phyloP scores from a whole-genome alignment of 2,113 vertebrate genomes.

The Burhinus bistriatus region DNA sequence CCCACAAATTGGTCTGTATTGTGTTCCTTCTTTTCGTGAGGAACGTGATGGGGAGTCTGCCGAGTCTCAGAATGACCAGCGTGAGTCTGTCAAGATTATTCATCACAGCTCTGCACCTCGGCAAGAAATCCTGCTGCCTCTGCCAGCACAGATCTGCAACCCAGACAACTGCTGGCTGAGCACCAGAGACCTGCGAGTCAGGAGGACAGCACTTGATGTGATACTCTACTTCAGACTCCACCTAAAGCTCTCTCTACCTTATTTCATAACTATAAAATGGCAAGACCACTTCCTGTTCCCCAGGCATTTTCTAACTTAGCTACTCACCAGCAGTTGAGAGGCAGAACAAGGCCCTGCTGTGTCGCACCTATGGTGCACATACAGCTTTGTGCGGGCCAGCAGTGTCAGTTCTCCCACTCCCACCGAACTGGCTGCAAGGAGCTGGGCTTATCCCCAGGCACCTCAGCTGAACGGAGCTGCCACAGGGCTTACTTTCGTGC shows the following conservation, averaged over 20 bases:
- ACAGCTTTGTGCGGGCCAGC: background rate
- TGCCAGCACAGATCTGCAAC: background rate
- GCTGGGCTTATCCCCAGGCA: background rate
- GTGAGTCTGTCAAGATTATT: background rate
- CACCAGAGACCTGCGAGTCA: background rate
- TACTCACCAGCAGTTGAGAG: background rate
- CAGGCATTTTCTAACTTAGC: background rate
- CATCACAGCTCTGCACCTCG: background rate
- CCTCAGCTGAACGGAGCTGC: background rate
- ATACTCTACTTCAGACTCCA: background rate
- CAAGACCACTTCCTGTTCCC: background rate
- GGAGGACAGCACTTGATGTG: background rate
- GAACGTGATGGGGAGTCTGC: accelerated
- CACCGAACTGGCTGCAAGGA: accelerated
- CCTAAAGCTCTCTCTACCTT: background rate
- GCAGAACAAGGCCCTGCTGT: background rate
- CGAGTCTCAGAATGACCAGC: background rate
- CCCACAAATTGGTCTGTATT: background rate
- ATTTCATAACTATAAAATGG: background rate
- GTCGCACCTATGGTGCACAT: no score
- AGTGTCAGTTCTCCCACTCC: background rate
- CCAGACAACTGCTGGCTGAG: background rate
- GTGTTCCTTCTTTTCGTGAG: background rate
- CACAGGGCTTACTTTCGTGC: background rate
- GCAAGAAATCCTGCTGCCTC: background rate